Evolutionary conservation across 1,140 invertebrate species (phyloP).

Genomic region (Luehdorfia chinensis): DNA sequence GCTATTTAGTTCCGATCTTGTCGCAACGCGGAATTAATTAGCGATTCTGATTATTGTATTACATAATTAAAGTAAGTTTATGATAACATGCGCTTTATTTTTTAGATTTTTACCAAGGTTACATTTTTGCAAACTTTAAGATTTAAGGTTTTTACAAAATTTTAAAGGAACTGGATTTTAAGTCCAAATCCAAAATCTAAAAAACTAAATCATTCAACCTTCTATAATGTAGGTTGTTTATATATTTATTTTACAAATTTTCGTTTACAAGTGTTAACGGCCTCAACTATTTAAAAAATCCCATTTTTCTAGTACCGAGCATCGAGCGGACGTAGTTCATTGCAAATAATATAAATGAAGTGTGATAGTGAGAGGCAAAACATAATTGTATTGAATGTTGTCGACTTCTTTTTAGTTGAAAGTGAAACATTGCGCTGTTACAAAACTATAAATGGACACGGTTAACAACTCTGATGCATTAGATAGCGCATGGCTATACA

Average conservation of each 20-base stretch:
- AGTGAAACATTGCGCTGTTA: constrained; percentile 35
- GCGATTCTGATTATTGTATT: not conserved
- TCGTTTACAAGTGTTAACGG: not conserved
- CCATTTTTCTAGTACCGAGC: not conserved
- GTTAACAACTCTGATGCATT: constrained; percentile 13
- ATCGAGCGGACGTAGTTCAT: not conserved
- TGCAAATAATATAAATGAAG: constrained; percentile 38
- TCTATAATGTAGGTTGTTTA: no score
- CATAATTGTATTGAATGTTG: constrained; percentile 25
- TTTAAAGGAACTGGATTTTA: no score
- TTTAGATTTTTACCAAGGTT: no score
- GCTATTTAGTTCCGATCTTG: not conserved
- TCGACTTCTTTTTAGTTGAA: constrained; percentile 31
- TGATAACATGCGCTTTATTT: no score
- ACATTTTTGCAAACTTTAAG: no score
- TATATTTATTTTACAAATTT: no score
- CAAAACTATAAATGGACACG: constrained; percentile 22
- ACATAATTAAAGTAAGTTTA: no score
- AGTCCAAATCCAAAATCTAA: no score
- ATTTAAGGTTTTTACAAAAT: no score
- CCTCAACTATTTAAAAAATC: not conserved
- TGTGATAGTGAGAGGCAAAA: constrained; percentile 39
- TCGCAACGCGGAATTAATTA: not conserved
- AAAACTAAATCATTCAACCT: no score
- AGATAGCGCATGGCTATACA: constrained; percentile 10